Evolutionary conservation across 2,888 invertebrate species (phyloP), one percentile per base, ranked within the genome.

Genomic region (Thymelicus sylvestris): DNA sequence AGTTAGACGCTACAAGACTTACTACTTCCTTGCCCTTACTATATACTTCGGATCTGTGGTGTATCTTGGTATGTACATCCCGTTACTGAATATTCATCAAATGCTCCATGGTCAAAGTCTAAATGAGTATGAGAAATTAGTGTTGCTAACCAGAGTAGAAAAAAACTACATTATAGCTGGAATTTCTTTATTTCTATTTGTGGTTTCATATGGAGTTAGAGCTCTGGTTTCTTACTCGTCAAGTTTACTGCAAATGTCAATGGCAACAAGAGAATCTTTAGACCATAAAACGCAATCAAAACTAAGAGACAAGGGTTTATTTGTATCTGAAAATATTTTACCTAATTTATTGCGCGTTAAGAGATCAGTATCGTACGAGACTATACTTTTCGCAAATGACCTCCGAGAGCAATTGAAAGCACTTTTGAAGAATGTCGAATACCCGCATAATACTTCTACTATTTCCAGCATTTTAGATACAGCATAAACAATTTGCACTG

Each of bases 91-190:
- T 64, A 80, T 91, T 5, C 79, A 86, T 68, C 77, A 72, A 13
- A 70, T 92, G 52, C 85, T 89, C 13, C 83, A 84, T 12, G 73
- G 65, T 2, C 74, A 78, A 2, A 50, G 74, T 1, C 66, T 86
- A 0, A 78, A 80, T 12, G 81, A 86, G 2, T 78, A 82, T 50
- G 86, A 92, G 0, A 91, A 89, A 74, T 6, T 86, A 4, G 59
- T 82, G 0, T 62, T 89, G 2, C 72, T 91, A 1, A 83, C 80
- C 57, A 82, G 79, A n/a, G 79, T 88, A 0, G 90, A 91, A 72
- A 90, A 87, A 79, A 88, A 88, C 71, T 92, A 91, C 70, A 82
- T 88, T 0, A 84, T 90, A 13, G 85, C 91, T 70, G 91, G 91
- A n/a, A 91, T 90, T 67, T 92, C 92, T 0, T 79, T 92, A 12